phyloP scores from a whole-genome alignment of 1,140 invertebrate genomes.

The Drosophila murphyi region DNA sequence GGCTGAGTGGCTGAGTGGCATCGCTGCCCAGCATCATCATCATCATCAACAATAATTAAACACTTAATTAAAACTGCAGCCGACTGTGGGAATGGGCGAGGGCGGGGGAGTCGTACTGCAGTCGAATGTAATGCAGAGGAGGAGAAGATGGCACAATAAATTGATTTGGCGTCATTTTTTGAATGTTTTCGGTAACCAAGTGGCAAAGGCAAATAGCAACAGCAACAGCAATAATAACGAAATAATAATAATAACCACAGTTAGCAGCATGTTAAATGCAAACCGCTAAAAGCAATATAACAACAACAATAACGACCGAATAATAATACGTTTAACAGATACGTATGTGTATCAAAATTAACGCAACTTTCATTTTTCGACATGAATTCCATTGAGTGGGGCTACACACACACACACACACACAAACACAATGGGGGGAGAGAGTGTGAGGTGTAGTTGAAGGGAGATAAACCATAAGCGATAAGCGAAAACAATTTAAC shows the following conservation, averaged over 20 bases:
- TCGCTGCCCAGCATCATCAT: constrained; percentile 33
- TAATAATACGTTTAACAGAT: constrained; percentile 37
- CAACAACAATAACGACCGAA: constrained; percentile 30
- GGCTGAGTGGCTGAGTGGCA: not conserved
- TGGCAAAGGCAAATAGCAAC: constrained; percentile 22
- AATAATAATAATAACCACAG: too few relatives aligned
- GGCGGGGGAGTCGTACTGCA: not conserved
- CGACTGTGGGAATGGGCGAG: not conserved
- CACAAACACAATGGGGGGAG: too few relatives aligned
- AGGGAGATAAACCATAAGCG: not conserved
- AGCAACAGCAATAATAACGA: constrained; percentile 4
- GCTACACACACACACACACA: not conserved
- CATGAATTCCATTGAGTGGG: constrained; percentile 24
- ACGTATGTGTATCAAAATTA: constrained; percentile 23
- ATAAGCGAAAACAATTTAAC: constrained; percentile 21
- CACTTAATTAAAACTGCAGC: constrained; percentile 56
- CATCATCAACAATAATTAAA: constrained; percentile 51
- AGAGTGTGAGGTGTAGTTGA: not conserved
- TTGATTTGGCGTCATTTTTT: constrained; percentile 47
- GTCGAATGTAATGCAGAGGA: constrained; percentile 18
- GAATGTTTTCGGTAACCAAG: constrained; percentile 31
- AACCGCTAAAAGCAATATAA: constrained; percentile 34
- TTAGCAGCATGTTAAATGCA: constrained; percentile 29
- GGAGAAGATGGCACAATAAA: constrained; percentile 11
- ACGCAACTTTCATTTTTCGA: constrained; percentile 43